A percentile compares a stretch with the other conserved stretches of the same genome.
phyloP scores from a whole-genome alignment of 1,140 invertebrate species.

The Drosophila sechellia region DNA sequence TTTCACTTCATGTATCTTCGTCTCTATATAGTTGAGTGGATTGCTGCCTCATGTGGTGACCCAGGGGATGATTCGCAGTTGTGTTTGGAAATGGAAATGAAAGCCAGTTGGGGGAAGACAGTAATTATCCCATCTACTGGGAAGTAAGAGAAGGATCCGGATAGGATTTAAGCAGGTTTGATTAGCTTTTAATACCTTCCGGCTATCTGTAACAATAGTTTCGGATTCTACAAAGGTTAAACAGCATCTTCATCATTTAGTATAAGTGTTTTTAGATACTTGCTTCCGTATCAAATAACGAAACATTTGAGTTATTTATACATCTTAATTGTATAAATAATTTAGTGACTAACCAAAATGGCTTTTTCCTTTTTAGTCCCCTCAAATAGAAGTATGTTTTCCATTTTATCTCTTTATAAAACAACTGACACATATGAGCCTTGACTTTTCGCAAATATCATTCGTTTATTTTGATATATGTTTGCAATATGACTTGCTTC shows the following conservation, averaged over 20 bases:
- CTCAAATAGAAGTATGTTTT: background rate
- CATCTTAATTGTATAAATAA: background rate
- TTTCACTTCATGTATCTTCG: background rate
- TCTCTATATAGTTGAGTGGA: slow-evolving; percentile 20
- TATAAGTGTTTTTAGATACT: too few relatives aligned
- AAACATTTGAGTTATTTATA: background rate
- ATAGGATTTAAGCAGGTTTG: slow-evolving; percentile 2
- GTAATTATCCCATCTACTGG: slow-evolving; percentile 32
- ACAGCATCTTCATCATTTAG: too few relatives aligned
- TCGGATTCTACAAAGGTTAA: too few relatives aligned
- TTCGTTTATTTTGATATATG: slow-evolving; percentile 44
- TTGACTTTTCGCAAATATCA: slow-evolving; percentile 9
- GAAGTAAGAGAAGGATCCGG: slow-evolving; percentile 11
- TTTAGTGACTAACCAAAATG: background rate
- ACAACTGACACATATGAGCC: slow-evolving; percentile 10
- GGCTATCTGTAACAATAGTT: too few relatives aligned
- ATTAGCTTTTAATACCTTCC: background rate
- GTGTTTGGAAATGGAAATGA: slow-evolving; percentile 23
- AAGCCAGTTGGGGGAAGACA: slow-evolving; percentile 18
- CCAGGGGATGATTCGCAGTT: slow-evolving; percentile 21
- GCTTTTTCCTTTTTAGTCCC: background rate
- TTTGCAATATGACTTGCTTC: slow-evolving; percentile 26
- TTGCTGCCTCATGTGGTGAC: slow-evolving; percentile 38
- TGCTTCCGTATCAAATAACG: too few relatives aligned
- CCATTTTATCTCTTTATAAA: background rate